Evolutionary conservation across 2,888 invertebrate genomes (phyloP), one percentile per base, ranked within the genome.

Genomic region (Apotomis turbidana): DNA sequence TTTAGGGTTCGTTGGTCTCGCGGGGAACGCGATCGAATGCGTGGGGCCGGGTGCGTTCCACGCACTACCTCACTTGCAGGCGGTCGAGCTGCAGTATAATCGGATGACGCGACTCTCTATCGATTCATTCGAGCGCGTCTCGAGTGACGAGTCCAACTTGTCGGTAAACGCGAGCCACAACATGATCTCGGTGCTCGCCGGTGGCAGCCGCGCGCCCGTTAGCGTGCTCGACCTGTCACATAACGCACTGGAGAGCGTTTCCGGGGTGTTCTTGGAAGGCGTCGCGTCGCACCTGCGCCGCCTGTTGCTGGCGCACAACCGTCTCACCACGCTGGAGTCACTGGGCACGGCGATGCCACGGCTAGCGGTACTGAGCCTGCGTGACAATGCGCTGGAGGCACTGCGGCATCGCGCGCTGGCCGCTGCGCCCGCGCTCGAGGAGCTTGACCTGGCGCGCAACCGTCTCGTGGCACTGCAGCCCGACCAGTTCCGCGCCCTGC

Each of bases 21-120:
- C 96, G 3, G 95, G 96, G 77, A 98, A 98, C 85, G 90, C 94
- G 27, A 90, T 98, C 61, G 92, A 92, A 44, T 91, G 92, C 52
- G 94, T 98, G 61, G 95, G 95, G 0, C 94, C 94, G 4, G 93
- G 94, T n/a, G 95, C 97, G 0, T 96, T 98, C 77, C 90, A 92
- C 4, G 94, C 95, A 70, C 87, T 98, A 74, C 95, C 96, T 0
- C 95, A 94, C 76, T 87, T 98, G 67, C 94, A 95, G 64, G 95
- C 95, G 70, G 86, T 98, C 12, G 97, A 97, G 83, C 85, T 97
- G 70, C 97, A 96, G 83, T 94, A 95, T 75, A 97, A 97, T 83
- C 92, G 94, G 54, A 85, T 97, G 44, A 90, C 93, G 0, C 93
- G 94, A 44, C 92, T 97, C 67, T 94, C 95, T 0, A 89, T 96